Conservation (phyloP, 2,888 invertebrate species). For the Leptura quadrifasciata region DNA sequence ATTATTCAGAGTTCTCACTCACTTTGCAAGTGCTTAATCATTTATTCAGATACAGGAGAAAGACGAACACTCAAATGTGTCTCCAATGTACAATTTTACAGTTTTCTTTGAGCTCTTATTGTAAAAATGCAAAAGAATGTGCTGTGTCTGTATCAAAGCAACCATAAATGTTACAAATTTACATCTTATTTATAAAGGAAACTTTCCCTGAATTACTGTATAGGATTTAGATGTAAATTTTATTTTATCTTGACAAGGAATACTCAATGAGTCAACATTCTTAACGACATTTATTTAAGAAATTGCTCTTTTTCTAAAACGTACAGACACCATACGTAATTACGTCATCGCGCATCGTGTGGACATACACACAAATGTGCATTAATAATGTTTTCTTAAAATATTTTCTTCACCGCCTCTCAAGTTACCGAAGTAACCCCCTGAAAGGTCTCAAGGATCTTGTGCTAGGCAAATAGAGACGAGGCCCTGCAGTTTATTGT, state of each 20-base stretch:
- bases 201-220: not conserved
- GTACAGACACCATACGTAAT: too few species aligned
- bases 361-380: too few species aligned
- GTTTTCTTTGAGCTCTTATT: slow-evolving; percentile 40
- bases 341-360: too few species aligned
- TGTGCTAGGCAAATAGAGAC: too few species aligned
- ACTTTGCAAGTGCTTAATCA: slow-evolving; percentile 67
- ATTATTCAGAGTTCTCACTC: slow-evolving; percentile 70
- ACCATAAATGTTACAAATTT: slow-evolving; percentile 29
- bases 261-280: not conserved
- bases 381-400: too few species aligned
- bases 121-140: slow-evolving; percentile 31
- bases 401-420: too few species aligned
- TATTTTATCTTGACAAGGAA: not conserved
- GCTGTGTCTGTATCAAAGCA: slow-evolving; percentile 15
- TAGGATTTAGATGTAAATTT: not conserved
- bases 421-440: too few species aligned
- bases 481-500: too few species aligned
- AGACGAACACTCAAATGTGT: slow-evolving; percentile 53
- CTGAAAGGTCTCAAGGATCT: too few species aligned
- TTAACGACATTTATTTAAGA: too few species aligned
- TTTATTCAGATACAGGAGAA: slow-evolving; percentile 62
- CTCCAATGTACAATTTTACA: slow-evolving; percentile 51
- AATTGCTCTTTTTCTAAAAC: too few species aligned
- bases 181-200: not conserved